Conservation (phyloP, 2,797 vertebrate genomes). For the Sylvilagus floridanus region DNA sequence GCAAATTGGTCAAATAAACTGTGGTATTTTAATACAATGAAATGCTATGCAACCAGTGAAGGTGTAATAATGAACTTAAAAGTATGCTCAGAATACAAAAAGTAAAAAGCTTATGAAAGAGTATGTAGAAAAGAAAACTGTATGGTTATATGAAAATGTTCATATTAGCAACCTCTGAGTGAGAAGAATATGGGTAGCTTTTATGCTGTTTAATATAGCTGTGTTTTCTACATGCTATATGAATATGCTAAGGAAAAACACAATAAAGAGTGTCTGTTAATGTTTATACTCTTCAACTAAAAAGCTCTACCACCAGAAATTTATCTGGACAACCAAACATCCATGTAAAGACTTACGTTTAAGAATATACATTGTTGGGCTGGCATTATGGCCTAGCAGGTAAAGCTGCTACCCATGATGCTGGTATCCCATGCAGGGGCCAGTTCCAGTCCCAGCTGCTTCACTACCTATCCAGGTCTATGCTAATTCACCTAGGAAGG, state of each 20-base stretch:
- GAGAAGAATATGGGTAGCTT: neutral
- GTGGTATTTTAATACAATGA: neutral
- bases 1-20: neutral
- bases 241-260: constrained; percentile 12
- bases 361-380: neutral
- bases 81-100: constrained; percentile 22
- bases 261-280: constrained; percentile 25
- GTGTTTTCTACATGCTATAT: neutral
- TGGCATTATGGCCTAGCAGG: too few relatives aligned
- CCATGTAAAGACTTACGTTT: neutral
- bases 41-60: constrained; percentile 4
- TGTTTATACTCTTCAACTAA: neutral
- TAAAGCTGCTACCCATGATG: too few relatives aligned
- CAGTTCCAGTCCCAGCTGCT: too few relatives aligned
- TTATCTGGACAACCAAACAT: neutral
- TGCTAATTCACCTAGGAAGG: too few relatives aligned
- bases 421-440: too few relatives aligned
- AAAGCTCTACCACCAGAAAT: constrained; percentile 18
- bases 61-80: constrained; percentile 2
- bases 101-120: constrained; percentile 14
- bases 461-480: too few relatives aligned
- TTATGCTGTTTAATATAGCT: constrained; percentile 8
- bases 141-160: constrained; percentile 13
- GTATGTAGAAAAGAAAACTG: constrained; percentile 1
- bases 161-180: neutral